Percentiles rank a stretch among this genome's conserved stretches.
Evolutionary conservation across 2,797 vertebrate genomes (phyloP).

Genomic region (Anguilla anguilla): DNA sequence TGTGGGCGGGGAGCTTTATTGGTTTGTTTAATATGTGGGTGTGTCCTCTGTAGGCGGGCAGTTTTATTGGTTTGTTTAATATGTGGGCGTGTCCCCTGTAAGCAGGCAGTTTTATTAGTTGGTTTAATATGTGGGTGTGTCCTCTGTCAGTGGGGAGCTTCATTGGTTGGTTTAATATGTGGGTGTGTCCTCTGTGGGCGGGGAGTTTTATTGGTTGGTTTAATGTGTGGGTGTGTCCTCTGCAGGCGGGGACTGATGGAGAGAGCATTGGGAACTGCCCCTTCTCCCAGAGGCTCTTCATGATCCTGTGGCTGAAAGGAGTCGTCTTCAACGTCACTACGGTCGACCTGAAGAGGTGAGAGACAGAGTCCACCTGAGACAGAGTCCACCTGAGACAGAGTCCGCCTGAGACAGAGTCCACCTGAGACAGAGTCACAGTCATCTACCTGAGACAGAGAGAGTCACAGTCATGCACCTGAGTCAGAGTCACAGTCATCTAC

Average conservation of each 20-base stretch:
- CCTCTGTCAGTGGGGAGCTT: slow-evolving; percentile 78
- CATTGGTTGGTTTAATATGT: not conserved
- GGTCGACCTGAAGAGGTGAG: slow-evolving; percentile 94
- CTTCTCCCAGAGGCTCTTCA: slow-evolving; percentile 97
- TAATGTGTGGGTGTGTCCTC: not conserved
- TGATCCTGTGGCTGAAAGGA: slow-evolving; percentile 99
- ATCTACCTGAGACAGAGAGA: too few species aligned
- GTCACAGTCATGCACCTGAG: not conserved
- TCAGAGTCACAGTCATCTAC: not conserved
- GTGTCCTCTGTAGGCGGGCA: slow-evolving; percentile 74
- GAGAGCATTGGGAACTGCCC: slow-evolving; percentile 99
- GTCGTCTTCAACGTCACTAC: slow-evolving; percentile 99
- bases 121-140: not conserved
- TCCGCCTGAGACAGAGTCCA: not conserved
- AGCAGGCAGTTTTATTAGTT: not conserved
- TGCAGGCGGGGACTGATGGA: slow-evolving; percentile 88
- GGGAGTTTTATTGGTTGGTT: slow-evolving; percentile 62
- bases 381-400: not conserved
- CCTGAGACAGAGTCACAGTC: not conserved
- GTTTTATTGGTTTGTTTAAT: slow-evolving; percentile 12
- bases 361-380: not conserved
- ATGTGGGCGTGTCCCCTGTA: not conserved
- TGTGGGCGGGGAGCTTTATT: slow-evolving; percentile 76
- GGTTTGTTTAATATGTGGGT: not conserved
- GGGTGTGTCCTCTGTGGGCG: slow-evolving; percentile 62